Evolutionary conservation across 1,140 invertebrate genomes (phyloP).

Genomic region (Anagrus nilaparvatae): DNA sequence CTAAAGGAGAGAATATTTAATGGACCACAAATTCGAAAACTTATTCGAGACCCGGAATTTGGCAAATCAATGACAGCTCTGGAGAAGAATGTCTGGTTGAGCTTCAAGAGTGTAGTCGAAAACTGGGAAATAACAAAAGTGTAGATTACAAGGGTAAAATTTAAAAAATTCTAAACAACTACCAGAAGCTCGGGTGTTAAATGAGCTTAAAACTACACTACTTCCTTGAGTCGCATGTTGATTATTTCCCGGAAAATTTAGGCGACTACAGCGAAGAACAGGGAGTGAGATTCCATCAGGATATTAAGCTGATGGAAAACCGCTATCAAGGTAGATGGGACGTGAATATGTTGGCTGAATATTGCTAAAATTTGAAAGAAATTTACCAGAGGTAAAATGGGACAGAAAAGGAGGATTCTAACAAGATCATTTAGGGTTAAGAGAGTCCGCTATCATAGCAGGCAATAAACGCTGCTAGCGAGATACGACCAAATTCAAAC

Average conservation of each 20-base stretch:
- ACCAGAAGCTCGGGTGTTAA: background rate
- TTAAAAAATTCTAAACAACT: slow-evolving; percentile 10
- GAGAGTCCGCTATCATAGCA: too few relatives aligned
- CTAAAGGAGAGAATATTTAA: slow-evolving; percentile 22
- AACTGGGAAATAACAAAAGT: slow-evolving; percentile 9
- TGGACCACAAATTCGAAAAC: slow-evolving; percentile 19
- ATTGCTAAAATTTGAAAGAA: too few relatives aligned
- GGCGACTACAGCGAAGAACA: slow-evolving; percentile 24
- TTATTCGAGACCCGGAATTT: slow-evolving; percentile 17
- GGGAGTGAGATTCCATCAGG: slow-evolving; percentile 23
- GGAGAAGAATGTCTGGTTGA: slow-evolving; percentile 11
- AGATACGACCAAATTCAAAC: too few relatives aligned
- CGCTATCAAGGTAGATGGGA: slow-evolving; percentile 24
- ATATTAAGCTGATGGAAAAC: slow-evolving; percentile 19
- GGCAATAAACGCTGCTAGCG: too few relatives aligned
- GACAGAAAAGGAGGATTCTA: too few relatives aligned
- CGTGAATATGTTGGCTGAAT: slow-evolving; percentile 21
- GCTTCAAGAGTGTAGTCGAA: slow-evolving; percentile 9
- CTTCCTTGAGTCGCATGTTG: slow-evolving; percentile 25
- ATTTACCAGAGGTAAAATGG: too few relatives aligned
- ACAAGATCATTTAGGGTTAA: too few relatives aligned
- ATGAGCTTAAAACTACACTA: slow-evolving; percentile 19
- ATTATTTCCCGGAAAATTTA: slow-evolving; percentile 24
- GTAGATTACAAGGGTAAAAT: slow-evolving; percentile 15
- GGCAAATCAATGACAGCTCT: slow-evolving; percentile 10